Evolutionary conservation across 2,797 vertebrate species (phyloP), one percentile per base, ranked within the genome.

Genomic region (Huso huso): DNA sequence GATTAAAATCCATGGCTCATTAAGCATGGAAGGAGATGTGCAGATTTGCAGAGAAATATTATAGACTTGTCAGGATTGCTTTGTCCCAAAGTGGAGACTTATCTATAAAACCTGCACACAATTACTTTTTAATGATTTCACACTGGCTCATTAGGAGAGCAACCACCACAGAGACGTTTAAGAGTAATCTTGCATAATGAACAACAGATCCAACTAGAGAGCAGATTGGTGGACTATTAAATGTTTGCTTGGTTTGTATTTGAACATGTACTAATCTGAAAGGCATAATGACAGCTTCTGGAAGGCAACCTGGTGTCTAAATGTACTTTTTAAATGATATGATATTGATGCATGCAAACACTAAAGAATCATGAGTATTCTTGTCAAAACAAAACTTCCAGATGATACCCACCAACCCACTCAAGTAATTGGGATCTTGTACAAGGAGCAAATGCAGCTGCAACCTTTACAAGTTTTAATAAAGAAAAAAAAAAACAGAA

Each of bases 1-100:
- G 77, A 89, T 88, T 87, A 90, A 88, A 87, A 86, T 77, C 79
- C 70, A 77, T 63, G 78, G 77, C 75, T 88, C 85, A 90, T 92
- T 92, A 89, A 85, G 81, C 85, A 89, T 83, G 73, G 79, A 82
- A 74, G 78, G 85, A 78, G 83, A 75, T 83, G 69, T 68, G 67
- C 68, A 76, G 76, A 76, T 71, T 66, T 68, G 68, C 62, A 52
- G 57, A 77, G 79, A 88, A 80, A 86, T 84, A 73, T 78, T 74
- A 71, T 73, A 73, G 71, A 77, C 79, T 73, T 88, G 83, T 86
- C 80, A 77, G 68, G 73, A 84, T 68, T 76, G 75, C 77, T 79
- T 86, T 81, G 79, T 84, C 79, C 81, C 72, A 74, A 70, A 74
- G 75, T 0, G 0, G 71, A 80, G 69, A 73, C 74, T 78, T 86